A percentile compares a stretch with the other conserved stretches of the same genome.
These are phyloP conservation scores for Mus pahari DNA, from an alignment of 2,113 vertebrate species.

Conservation along the genomic window DNA sequence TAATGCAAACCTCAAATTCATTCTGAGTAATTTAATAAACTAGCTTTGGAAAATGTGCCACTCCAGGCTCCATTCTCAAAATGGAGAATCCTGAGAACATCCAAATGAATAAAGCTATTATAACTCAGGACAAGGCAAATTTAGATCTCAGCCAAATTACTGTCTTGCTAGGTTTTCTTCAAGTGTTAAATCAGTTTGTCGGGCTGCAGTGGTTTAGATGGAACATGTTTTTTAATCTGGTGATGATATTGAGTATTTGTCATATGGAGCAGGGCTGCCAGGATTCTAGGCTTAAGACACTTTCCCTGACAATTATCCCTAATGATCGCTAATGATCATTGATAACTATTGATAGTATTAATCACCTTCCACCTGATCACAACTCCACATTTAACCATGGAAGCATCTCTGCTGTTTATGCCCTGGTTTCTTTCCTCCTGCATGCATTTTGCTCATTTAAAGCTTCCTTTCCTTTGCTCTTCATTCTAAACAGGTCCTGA, in stretches of 20 bases:
- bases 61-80: background rate
- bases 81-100: conserved; percentile 15
- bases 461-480: conserved; percentile 70
- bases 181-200: conserved; percentile 1
- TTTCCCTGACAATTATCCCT: conserved; percentile 75
- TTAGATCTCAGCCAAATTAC: conserved; percentile 2
- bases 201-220: background rate
- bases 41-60: conserved; percentile 18
- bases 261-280: conserved; percentile 65
- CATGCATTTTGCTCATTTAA: conserved; percentile 78
- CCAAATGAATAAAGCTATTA: conserved; percentile 32
- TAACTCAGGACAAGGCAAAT: background rate
- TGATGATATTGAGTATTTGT: conserved; percentile 66
- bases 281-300: conserved; percentile 70
- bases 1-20: background rate
- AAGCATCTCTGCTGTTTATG: conserved; percentile 73
- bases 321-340: conserved; percentile 70
- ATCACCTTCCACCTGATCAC: conserved; percentile 81
- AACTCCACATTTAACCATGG: conserved; percentile 61
- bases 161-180: conserved; percentile 40
- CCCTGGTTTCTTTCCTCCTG: conserved; percentile 68
- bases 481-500: conserved; percentile 69
- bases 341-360: conserved; percentile 81
- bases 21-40: conserved; percentile 12
- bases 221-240: conserved; percentile 66